Base-by-base conservation (phyloP, 2,888 invertebrate genomes). In the Trachelus tabidus region DNA sequence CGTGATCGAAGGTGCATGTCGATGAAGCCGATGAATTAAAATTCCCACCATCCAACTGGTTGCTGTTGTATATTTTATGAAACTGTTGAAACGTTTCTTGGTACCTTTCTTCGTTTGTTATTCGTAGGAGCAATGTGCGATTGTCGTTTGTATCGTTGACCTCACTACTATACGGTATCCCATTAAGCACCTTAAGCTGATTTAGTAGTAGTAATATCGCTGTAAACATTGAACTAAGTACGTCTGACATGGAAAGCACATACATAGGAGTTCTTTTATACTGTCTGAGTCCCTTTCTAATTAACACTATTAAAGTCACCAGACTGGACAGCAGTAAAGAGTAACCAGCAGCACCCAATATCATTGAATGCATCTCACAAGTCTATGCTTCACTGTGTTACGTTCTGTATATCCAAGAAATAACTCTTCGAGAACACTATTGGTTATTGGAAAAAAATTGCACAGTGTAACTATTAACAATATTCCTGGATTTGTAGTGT, bases 221-320 rank as follows among this genome's bases (percentile, higher is more conserved):
- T 56, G 83, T 84, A 4, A 83, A 75, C 12, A 83, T 69, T 34
- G 86, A 84, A 77, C 85, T 88, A 12, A 90, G 75, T 69, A 86
- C 81, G 73, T 90, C 89, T n/a, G 90, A 90, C 33, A 83, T 82
- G 68, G 86, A 82, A 15, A 90, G 80, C 34, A 85, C 76, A 33
- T 86, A 84, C 73, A 89, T 80, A 12, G 87, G 80, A 40, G 86
- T 86, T 68, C 79, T 81, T 33, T 69, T 76, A 73, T 80, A 80
- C 35, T 81, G 83, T 71, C 83, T 85, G 3, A 83, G 77, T 75
- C 82, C 84, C 77, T 80, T 85, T 77, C 78, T 84, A 1, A 89
- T 40, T n/a, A 89, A 79, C 75, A 85, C 79, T 37, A 84, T 75
- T 31, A 89, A 76, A 69, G 87, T 85, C 68, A 85, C 73, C n/a